Evolutionary conservation across 2,888 invertebrate species (phyloP), one percentile per base, ranked within the genome.

Genomic region (Myopa tessellatipennis): DNA sequence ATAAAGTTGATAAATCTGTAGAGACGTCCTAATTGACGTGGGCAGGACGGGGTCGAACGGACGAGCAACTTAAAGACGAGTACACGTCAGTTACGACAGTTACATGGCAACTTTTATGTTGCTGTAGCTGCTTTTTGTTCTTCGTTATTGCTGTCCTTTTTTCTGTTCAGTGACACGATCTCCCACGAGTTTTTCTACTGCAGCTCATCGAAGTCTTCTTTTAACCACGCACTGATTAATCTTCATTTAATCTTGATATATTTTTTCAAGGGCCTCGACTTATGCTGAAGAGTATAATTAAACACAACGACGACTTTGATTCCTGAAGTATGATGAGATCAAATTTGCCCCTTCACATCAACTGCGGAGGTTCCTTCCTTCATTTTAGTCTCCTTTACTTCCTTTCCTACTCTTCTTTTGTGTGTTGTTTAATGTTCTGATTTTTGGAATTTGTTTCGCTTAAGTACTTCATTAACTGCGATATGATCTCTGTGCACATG

Each of bases 381-480:
- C 4, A 26, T 38, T 63, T n/a, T 58, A 10, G 58, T n/a, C 8
- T 18, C 10, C 34, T 18, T 61, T 4, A 5, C 61, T 26, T 10
- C 61, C 18, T 14, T 8, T 18, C 3, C 61, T 10, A 61, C 26
- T 34, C n/a, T 61, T 65, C 34, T 55, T 7, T 52, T 52, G 34
- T 18, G 8, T 52, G 38, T 55, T 63, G 58, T 71, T 58, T 4
- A 16, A 16, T 45, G 73, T 73, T 73, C 14, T 45, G n/a, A 26
- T 73, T 73, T 73, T 74, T 34, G 52, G 74, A 55, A 65, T 74
- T 52, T 67, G 74, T 74, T 38, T 74, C 52, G 65, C 65, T 74
- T 65, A 50, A 74, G 14, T 65, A 52, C 74, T 74, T 74, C 74
- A 74, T 74, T 74, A 74, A 74, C 52, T 52, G 65, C 36, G 74